A percentile compares a stretch with the other conserved stretches of the same genome.
phyloP scores from a whole-genome alignment of 1,140 invertebrate species.

The Choristoneura fumiferana region DNA sequence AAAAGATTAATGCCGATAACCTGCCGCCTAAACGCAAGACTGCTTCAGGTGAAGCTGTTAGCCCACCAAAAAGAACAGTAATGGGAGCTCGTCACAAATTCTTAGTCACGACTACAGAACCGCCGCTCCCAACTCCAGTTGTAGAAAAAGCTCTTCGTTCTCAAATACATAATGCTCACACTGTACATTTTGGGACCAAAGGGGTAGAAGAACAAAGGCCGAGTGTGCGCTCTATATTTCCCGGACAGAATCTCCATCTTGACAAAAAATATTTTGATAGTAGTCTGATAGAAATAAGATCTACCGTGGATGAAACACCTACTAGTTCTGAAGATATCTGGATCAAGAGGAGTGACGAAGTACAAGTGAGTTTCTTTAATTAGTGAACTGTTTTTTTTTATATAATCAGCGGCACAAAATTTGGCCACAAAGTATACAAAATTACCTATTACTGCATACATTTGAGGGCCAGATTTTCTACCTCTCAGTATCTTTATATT shows the following conservation, averaged over 20 bases:
- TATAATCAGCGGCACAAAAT: no score
- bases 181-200: constrained; percentile 81
- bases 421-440: not conserved
- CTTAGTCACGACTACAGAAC: constrained; percentile 57
- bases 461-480: no score
- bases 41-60: constrained; percentile 26
- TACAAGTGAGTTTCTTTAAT: constrained; percentile 51
- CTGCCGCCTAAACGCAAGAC: constrained; percentile 23
- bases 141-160: constrained; percentile 76
- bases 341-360: constrained; percentile 81
- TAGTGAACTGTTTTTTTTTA: not conserved
- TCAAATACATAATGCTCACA: constrained; percentile 80
- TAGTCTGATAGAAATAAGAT: constrained; percentile 89
- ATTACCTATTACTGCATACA: not conserved
- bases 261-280: constrained; percentile 90
- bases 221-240: constrained; percentile 76
- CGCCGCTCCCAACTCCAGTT: constrained; percentile 36
- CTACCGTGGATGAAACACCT: constrained; percentile 81
- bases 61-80: constrained; percentile 61
- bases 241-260: constrained; percentile 83
- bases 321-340: constrained; percentile 83
- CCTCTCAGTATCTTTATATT: no score
- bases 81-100: constrained; percentile 66
- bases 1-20: constrained; percentile 17
- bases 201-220: constrained; percentile 78